A percentile compares a stretch with the other conserved stretches of the same genome.
Conservation (phyloP, 2,113 vertebrate species). For the Nerophis ophidion region DNA sequence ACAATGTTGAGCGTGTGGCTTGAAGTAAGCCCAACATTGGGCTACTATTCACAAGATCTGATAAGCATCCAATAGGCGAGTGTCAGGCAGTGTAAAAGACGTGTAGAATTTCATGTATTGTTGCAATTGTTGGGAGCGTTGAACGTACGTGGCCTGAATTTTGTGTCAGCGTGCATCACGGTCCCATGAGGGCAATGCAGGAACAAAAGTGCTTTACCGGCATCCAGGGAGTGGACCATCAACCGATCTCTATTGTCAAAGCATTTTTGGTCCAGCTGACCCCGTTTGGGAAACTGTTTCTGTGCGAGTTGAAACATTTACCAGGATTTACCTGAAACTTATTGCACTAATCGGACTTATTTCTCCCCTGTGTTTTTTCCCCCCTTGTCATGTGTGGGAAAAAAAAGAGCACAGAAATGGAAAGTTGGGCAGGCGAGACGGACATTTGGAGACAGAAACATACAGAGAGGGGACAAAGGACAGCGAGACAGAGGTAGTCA, state of each 20-base stretch:
- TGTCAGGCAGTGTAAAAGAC: conserved; percentile 1
- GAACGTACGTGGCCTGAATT: conserved; percentile 22
- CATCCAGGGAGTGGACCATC: conserved; percentile 27
- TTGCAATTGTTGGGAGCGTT: conserved; percentile 7
- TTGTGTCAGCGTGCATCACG: conserved; percentile 35
- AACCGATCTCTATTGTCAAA: conserved; percentile 31
- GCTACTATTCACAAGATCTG: not conserved
- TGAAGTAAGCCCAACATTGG: too few species aligned
- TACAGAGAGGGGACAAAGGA: conserved; percentile 64
- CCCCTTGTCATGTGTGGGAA: conserved; percentile 60
- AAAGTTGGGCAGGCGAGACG: conserved; percentile 52
- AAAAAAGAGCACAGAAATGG: conserved; percentile 43
- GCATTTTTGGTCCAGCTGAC: conserved; percentile 21
- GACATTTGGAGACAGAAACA: conserved; percentile 60
- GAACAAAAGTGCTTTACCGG: conserved; percentile 37
- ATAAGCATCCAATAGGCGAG: not conserved
- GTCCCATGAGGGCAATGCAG: conserved; percentile 51
- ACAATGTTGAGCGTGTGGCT: too few species aligned
- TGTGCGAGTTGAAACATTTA: too few species aligned
- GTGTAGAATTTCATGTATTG: conserved; percentile 27
- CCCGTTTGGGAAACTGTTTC: conserved; percentile 22
- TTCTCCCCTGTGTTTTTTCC: conserved; percentile 15
- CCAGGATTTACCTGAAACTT: too few species aligned
- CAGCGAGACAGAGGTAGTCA: conserved; percentile 49
- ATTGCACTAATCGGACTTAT: too few species aligned